phyloP scores from a whole-genome alignment of 2,797 vertebrate species.

The Acestrorhynchus altus region DNA sequence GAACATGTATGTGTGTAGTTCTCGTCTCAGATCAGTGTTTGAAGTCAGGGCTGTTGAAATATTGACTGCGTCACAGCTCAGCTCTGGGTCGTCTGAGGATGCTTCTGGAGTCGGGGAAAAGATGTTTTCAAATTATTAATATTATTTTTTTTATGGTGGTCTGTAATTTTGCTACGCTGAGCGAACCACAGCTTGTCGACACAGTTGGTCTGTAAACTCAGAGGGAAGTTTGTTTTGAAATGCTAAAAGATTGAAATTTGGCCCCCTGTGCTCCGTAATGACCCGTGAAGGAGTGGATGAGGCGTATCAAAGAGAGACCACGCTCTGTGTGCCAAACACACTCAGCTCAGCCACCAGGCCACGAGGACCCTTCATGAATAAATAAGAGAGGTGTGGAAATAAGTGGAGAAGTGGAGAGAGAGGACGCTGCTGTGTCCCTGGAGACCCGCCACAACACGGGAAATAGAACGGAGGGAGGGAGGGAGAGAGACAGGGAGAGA shows the following conservation, averaged over 20 bases:
- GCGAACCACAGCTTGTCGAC: constrained; percentile 43
- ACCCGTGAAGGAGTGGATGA: constrained; percentile 68
- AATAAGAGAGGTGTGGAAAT: constrained; percentile 69
- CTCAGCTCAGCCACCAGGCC: constrained; percentile 63
- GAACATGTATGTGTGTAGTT: background rate
- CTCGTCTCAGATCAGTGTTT: background rate
- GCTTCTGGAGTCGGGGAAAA: constrained; percentile 6
- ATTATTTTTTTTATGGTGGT: background rate
- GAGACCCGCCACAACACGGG: constrained; percentile 47
- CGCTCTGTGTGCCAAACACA: constrained; percentile 63
- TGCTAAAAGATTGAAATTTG: constrained; percentile 39
- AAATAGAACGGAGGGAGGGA: constrained; percentile 8
- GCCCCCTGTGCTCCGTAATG: constrained; percentile 59
- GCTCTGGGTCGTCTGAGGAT: constrained; percentile 16
- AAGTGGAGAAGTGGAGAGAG: constrained; percentile 61
- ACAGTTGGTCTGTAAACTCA: constrained; percentile 37
- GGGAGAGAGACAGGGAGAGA: constrained; percentile 59
- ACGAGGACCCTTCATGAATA: constrained; percentile 69
- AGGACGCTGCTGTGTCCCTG: constrained; percentile 44
- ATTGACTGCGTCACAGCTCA: background rate
- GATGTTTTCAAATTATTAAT: too few relatives aligned
- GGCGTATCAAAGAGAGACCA: constrained; percentile 65
- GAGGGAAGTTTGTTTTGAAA: constrained; percentile 51
- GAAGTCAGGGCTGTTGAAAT: background rate
- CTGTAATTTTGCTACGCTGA: background rate